Evolutionary conservation across 2,113 vertebrate species (phyloP), one percentile per base, ranked within the genome.

Genomic region (Anoura caudifer): DNA sequence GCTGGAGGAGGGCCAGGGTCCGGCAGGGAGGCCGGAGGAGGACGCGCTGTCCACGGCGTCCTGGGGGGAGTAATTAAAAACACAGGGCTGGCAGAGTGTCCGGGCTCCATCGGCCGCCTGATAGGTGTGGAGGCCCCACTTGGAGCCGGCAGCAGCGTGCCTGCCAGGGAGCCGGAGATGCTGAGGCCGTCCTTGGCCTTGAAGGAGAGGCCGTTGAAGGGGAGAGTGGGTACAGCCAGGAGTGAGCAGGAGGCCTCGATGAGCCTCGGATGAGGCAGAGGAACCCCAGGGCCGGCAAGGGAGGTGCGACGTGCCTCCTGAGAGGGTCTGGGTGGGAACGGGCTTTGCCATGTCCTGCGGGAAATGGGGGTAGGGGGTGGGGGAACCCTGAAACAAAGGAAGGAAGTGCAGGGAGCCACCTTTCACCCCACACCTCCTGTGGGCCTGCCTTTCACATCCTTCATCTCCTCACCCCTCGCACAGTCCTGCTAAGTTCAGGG

Each of bases 281-380:
- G 19, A 12, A 41, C 17, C 38, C 0, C 22, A 1, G 5, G 20
- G 41, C 50, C 41, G 81, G 70, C 0, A 0, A 1, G 11, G 1
- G 1, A 31, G 36, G 67, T 41, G 28, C 31, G 2, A 11, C 3
- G 4, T 2, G 41, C 50, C 81, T 73, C 73, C 87, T 0, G 7
- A 77, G 61, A 36, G 72, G 11, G n/a, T 26, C 28, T 41, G 3
- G 67, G 16, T 13, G 4, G 43, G 26, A 20, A 13, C 6, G 14
- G 79, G 7, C 14, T 65, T n/a, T 73, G 38, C 52, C 1, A 15
- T 3, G 65, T 77, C 52, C 28, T 38, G 72, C 12, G 17, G 4
- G 38, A 43, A 56, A 11, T 1, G 5, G 26, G 79, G 19, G 8
- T 5, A 2, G 5, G 41, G 38, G 31, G 13, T 1, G 24, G 0